Evolutionary conservation across 1,140 invertebrate species (phyloP).

Genomic region (Spodoptera frugiperda): DNA sequence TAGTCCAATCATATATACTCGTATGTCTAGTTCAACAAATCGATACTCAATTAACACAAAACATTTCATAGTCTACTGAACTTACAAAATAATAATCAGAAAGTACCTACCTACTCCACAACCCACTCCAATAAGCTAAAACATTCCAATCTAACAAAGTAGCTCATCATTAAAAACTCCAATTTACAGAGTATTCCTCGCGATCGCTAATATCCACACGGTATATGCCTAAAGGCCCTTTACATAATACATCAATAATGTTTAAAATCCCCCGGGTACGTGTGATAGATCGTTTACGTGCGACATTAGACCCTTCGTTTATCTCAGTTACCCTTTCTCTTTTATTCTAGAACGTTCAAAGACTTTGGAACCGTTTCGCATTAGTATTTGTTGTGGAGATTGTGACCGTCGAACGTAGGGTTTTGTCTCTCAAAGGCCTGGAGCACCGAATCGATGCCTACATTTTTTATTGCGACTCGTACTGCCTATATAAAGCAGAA

Average conservation of each 20-base stretch:
- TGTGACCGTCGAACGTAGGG: not conserved
- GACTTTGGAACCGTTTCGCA: slow-evolving; percentile 13
- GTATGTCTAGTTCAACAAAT: too few species aligned
- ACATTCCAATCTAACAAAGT: not conserved
- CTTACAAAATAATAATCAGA: too few species aligned
- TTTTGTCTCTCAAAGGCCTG: not conserved
- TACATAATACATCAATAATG: slow-evolving; percentile 25
- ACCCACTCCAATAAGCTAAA: not conserved
- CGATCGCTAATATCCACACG: not conserved
- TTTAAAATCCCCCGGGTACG: slow-evolving; percentile 1
- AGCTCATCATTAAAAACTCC: slow-evolving; percentile 2
- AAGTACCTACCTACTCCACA: too few species aligned
- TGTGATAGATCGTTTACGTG: slow-evolving; percentile 14
- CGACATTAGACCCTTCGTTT: slow-evolving; percentile 14
- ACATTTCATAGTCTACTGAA: too few species aligned
- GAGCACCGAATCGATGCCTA: not conserved
- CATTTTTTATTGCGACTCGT: too few species aligned
- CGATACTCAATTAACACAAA: too few species aligned
- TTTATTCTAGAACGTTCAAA: slow-evolving; percentile 7
- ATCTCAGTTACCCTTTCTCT: slow-evolving; percentile 5
- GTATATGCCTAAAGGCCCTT: not conserved
- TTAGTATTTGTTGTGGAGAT: slow-evolving; percentile 18
- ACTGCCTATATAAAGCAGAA: too few species aligned
- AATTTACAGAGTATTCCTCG: not conserved
- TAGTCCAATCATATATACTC: too few species aligned